phyloP scores from a whole-genome alignment of 2,888 invertebrate species.

The Lithophane semibrunnea region DNA sequence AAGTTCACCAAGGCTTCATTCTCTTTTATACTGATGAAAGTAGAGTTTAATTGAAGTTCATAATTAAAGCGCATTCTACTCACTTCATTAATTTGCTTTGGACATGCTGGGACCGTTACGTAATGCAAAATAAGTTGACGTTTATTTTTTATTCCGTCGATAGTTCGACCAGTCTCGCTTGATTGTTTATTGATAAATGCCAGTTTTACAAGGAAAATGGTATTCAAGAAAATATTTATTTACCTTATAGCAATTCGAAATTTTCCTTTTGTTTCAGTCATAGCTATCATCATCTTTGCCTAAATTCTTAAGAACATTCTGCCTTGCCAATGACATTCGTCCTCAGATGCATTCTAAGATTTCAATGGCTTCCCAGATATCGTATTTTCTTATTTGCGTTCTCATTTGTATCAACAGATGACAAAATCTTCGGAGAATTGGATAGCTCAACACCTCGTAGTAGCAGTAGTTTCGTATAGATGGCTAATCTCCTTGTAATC shows the following conservation, averaged over 20 bases:
- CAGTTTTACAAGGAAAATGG: slow-evolving; percentile 4
- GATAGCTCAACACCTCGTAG: slow-evolving; percentile 16
- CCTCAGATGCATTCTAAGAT: background rate
- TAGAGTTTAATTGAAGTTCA: slow-evolving; percentile 48
- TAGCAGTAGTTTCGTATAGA: slow-evolving; percentile 10
- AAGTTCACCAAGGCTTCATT: slow-evolving; percentile 28
- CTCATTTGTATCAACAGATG: background rate
- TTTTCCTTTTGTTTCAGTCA: background rate
- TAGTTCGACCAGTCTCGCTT: background rate
- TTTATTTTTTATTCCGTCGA: slow-evolving; percentile 19
- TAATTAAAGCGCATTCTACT: slow-evolving; percentile 56
- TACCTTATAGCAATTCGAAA: background rate
- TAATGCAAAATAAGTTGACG: slow-evolving; percentile 22
- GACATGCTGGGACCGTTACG: slow-evolving; percentile 30
- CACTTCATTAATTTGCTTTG: slow-evolving; percentile 46
- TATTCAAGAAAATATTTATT: background rate
- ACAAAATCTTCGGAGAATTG: slow-evolving; percentile 13
- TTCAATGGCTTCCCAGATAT: background rate
- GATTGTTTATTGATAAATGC: slow-evolving; percentile 4
- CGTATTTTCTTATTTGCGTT: background rate
- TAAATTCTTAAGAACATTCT: background rate
- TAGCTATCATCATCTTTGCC: background rate
- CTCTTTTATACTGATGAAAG: slow-evolving; percentile 28
- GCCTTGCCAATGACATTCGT: background rate
- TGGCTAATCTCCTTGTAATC: slow-evolving; percentile 43